Base-by-base conservation (phyloP, 2,888 invertebrate genomes). In the Muschampia plurimacula region DNA sequence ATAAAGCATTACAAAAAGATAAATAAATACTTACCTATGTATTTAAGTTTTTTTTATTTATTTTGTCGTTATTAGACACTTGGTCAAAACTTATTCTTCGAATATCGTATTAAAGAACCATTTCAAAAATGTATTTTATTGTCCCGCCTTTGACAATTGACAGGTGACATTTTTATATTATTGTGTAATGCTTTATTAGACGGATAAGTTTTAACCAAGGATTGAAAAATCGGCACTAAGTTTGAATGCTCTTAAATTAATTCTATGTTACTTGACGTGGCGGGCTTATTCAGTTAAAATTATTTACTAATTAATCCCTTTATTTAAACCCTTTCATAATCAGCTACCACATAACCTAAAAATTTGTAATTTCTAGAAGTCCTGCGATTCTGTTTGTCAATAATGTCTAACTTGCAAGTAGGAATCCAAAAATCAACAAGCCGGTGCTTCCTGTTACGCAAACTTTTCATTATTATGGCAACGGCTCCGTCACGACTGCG, bases 401-500 rank as follows among this genome's bases (percentile, higher is more conserved):
- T 32, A 32, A 15, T 28, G 32, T 13, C 59, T 32, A 32, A 32
- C 32, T 7, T 13, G 22, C 55, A 22, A 32, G 44, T 10, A 13
- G 13, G 13, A n/a, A 2, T 65, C 59, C 44, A 46, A 59, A 55
- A 60, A 49, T 39, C 66, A 60, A 41, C 32, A 44, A 46, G 52
- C 22, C 49, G 64, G 39, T 46, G n/a, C 49, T 15, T 52, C 13
- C 63, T 3, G 60, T 67, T 72, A 72, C 66, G 67, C 62, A 67
- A 72, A 67, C 28, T 32, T 55, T 59, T 28, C 46, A 39, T 72
- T 62, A 46, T 49, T 41, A 67, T 72, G 66, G 52, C 67, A 65
- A 67, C 60, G 66, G 49, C 60, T 60, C 66, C 22, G 66, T 71
- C 66, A 66, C 32, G 70, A 36, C 57, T 57, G 65, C 52, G 66